Percentiles rank a stretch among this genome's conserved stretches.
Conservation (phyloP, 2,113 vertebrate species). For the Sturnus vulgaris region DNA sequence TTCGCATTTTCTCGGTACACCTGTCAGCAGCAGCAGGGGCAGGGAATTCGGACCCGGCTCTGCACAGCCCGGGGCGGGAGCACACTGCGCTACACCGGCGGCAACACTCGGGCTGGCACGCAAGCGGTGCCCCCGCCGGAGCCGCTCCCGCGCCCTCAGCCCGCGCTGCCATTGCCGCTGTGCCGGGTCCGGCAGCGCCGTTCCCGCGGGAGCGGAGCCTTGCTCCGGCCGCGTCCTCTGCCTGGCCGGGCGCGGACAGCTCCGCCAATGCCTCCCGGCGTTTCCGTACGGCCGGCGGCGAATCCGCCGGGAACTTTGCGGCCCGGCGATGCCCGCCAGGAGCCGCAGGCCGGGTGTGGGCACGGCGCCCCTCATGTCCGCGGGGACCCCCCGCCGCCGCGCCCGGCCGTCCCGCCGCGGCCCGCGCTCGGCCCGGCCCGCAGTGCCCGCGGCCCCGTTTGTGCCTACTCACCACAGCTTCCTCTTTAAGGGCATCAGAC, state of each 20-base stretch:
- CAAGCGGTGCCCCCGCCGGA: background rate
- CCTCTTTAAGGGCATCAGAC: slow-evolving; percentile 93
- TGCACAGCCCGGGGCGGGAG: background rate
- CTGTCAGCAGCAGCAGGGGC: background rate
- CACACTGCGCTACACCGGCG: background rate
- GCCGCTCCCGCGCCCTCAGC: background rate
- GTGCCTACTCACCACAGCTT: slow-evolving; percentile 92
- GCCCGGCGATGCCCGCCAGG: background rate
- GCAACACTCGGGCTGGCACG: background rate
- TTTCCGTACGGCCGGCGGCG: background rate
- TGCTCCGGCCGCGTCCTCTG: background rate
- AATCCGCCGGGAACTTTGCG: background rate
- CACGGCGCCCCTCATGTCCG: background rate
- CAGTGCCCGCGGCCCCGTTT: background rate
- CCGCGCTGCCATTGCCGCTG: background rate
- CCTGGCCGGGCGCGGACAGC: slow-evolving; percentile 7
- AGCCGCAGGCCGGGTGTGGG: background rate
- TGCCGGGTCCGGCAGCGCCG: background rate
- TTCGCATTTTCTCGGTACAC: background rate
- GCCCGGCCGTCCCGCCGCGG: background rate
- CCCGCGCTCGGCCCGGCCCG: background rate
- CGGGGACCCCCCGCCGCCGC: background rate
- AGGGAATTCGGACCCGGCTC: background rate
- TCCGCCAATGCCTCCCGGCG: background rate
- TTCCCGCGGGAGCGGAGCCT: background rate